Conservation (phyloP, 2,113 vertebrate genomes). For the Oxyura jamaicensis region DNA sequence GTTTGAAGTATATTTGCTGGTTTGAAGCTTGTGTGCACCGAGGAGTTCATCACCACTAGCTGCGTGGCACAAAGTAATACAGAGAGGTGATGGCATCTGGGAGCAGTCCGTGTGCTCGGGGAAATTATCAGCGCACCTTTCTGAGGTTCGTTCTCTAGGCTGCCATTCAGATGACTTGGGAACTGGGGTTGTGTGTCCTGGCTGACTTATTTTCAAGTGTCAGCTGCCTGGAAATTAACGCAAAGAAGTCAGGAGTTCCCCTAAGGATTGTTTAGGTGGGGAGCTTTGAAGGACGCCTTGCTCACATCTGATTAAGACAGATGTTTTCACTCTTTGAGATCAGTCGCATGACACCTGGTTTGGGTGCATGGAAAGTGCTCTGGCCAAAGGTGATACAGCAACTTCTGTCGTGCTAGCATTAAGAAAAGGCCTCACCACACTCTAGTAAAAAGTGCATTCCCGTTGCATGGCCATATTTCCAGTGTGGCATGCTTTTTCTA, state of each 20-base stretch:
- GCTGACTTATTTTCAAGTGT: background rate
- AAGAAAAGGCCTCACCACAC: rapidly evolving
- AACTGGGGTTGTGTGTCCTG: background rate
- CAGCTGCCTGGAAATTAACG: background rate
- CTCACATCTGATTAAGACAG: rapidly evolving
- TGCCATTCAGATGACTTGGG: background rate
- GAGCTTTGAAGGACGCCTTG: background rate
- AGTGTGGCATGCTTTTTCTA: rapidly evolving
- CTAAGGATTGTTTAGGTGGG: background rate
- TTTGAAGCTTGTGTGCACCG: background rate
- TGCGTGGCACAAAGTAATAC: background rate
- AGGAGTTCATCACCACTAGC: background rate
- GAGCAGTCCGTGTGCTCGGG: background rate
- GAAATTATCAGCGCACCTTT: rapidly evolving
- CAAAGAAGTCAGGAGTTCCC: rapidly evolving
- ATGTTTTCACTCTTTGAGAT: rapidly evolving
- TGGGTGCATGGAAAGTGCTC: background rate
- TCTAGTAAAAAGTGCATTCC: rapidly evolving
- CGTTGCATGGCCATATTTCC: background rate
- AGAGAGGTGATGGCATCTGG: background rate
- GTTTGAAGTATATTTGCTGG: background rate
- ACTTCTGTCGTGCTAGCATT: rapidly evolving
- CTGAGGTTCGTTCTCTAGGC: background rate
- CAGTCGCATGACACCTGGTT: rapidly evolving
- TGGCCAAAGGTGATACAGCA: background rate